Conservation (phyloP, 2,888 invertebrate genomes). For the Sisyra terminalis region DNA sequence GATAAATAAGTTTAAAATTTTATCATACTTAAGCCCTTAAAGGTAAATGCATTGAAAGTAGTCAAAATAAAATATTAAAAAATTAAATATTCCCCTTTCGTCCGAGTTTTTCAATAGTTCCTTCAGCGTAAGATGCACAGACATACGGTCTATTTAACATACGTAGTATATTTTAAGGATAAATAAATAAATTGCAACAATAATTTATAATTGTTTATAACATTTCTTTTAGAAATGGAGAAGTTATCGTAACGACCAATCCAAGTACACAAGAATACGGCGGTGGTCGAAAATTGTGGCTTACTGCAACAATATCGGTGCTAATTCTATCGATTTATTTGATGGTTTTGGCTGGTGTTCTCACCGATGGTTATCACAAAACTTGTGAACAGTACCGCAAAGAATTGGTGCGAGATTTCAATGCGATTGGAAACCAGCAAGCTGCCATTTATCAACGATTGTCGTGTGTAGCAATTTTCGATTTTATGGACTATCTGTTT, state of each 20-base stretch:
- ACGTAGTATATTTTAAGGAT: no score
- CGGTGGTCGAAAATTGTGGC: slow-evolving; percentile 1
- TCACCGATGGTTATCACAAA: slow-evolving; percentile 53
- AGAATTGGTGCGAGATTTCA: slow-evolving; percentile 40
- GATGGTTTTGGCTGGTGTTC: slow-evolving; percentile 48
- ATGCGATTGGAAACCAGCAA: slow-evolving; percentile 37
- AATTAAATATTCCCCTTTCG: no score
- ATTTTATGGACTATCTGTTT: slow-evolving; percentile 72
- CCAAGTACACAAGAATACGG: neutral
- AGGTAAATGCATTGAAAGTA: no score
- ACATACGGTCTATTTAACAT: no score
- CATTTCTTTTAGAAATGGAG: slow-evolving; percentile 1
- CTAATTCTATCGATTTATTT: slow-evolving; percentile 46
- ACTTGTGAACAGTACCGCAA: slow-evolving; percentile 63
- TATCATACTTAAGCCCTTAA: no score
- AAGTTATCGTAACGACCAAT: neutral
- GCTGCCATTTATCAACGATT: slow-evolving; percentile 46
- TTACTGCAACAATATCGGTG: slow-evolving; percentile 27
- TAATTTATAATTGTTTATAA: no score
- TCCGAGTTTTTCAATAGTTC: no score
- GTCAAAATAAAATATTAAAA: no score
- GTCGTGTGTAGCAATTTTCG: slow-evolving; percentile 55
- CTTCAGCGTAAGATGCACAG: no score
- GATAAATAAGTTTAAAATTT: no score
- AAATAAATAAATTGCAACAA: no score